Base-by-base conservation (phyloP, 2,888 invertebrate genomes). In the Anarsia innoxiella region DNA sequence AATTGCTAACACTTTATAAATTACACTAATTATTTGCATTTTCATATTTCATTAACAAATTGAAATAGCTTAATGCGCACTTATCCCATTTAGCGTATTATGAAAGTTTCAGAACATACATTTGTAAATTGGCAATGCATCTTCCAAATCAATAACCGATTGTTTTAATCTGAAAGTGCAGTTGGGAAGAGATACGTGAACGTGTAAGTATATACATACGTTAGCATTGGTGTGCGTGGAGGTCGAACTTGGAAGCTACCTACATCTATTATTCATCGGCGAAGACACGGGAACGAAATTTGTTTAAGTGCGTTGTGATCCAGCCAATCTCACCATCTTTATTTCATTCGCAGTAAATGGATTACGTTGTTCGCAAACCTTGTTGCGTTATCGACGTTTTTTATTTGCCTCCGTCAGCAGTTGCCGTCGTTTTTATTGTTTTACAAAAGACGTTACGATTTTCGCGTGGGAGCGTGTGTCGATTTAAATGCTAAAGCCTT, bases 221-320 rank as follows among this genome's bases (percentile, higher is more conserved):
- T 25, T 37, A 23, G 14, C 19, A 16, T 12, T 11, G 4, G 31
- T 11, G 23, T 45, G 49, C 51, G 52, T 50, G 56, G 49, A 60
- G 64, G 69, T 61, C 66, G 63, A 59, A 60, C 59, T 57, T 48
- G 46, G 56, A 56, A 63, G 59, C 56, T 62, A 60, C 59, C 52
- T 62, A 52, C 67, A 80, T 83, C 68, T 78, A 80, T 80, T 79
- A 83, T 83, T 82, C 78, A 83, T 76, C 62, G 57, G 48, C 59
- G 72, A 77, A 80, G 80, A 80, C 78, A 79, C 66, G 73, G 66
- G 66, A 76, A 76, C 66, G 71, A 78, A 79, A 80, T 79, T 80
- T 80, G 79, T 80, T 73, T 78, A 79, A 80, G 78, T 79, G 77
- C 67, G 76, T 76, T 78, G 77, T 77, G 79, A 79, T 78, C 75